phyloP scores from a whole-genome alignment of 1,140 invertebrate genomes.

The Drosophila pseudoobscura region DNA sequence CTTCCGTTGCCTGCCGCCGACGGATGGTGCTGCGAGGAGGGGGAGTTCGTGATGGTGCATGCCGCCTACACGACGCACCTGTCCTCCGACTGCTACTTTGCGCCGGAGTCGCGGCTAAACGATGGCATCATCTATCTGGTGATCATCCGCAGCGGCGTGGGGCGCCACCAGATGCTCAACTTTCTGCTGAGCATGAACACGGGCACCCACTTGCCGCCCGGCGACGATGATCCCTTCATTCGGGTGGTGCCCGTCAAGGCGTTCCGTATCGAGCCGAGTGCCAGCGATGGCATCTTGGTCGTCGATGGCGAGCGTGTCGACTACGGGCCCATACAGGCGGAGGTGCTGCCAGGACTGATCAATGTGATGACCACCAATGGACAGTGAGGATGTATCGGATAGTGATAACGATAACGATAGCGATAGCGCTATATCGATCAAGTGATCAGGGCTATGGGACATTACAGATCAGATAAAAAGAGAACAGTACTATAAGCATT shows the following conservation, averaged over 20 bases:
- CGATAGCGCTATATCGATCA: no score
- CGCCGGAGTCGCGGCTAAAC: slow-evolving; percentile 91
- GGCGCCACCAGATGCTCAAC: slow-evolving; percentile 89
- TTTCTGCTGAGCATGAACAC: slow-evolving; percentile 90
- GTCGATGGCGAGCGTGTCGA: slow-evolving; percentile 95
- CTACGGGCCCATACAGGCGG: slow-evolving; percentile 93
- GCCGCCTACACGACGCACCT: slow-evolving; percentile 94
- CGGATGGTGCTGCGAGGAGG: slow-evolving; percentile 90
- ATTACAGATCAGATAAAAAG: no score
- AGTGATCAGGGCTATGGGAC: no score
- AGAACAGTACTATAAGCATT: no score
- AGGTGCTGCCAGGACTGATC: slow-evolving; percentile 92
- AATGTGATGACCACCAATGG: slow-evolving; percentile 87
- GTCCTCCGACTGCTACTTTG: slow-evolving; percentile 92
- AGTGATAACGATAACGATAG: no score
- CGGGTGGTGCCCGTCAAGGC: slow-evolving; percentile 92
- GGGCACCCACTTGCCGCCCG: slow-evolving; percentile 87
- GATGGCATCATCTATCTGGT: slow-evolving; percentile 96
- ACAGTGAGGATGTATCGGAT: slow-evolving; percentile 2
- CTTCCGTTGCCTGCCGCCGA: slow-evolving; percentile 61
- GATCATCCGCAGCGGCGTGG: slow-evolving; percentile 90
- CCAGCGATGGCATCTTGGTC: slow-evolving; percentile 89
- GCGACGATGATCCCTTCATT: slow-evolving; percentile 84
- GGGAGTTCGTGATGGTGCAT: slow-evolving; percentile 95
- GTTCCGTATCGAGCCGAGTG: slow-evolving; percentile 93